A percentile compares a stretch with the other conserved stretches of the same genome.
Evolutionary conservation across 2,888 invertebrate species (phyloP).

Genomic region (Dynastes hyllus): DNA sequence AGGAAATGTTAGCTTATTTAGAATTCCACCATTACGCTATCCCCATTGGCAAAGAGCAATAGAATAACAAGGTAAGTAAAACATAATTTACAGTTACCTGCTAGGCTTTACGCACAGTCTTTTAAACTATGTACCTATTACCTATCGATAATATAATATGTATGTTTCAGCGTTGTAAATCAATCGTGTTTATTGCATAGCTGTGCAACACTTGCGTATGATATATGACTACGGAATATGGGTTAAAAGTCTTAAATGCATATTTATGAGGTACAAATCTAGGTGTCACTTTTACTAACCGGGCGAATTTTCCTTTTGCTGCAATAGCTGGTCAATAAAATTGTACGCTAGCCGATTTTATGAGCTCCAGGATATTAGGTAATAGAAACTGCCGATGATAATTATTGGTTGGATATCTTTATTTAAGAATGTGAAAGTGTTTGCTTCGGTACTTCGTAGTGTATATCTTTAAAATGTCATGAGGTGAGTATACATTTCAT

Average conservation of each 20-base stretch:
- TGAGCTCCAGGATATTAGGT: conserved; percentile 32
- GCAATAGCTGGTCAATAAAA: conserved; percentile 39
- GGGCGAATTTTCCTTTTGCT: conserved; percentile 33
- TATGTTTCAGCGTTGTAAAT: not conserved
- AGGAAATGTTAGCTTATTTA: too few species aligned
- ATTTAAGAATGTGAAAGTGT: conserved; percentile 49
- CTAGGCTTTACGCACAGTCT: not conserved
- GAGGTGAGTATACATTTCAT: too few species aligned
- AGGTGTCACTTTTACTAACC: conserved; percentile 39
- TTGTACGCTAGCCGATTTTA: conserved; percentile 24
- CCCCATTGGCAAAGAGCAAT: too few species aligned
- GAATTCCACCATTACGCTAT: too few species aligned
- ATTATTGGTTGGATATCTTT: conserved; percentile 39
- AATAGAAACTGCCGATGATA: conserved; percentile 31
- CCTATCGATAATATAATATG: not conserved
- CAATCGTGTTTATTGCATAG: conserved; percentile 20
- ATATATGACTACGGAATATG: conserved; percentile 13
- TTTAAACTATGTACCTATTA: conserved; percentile 10
- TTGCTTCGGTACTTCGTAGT: not conserved
- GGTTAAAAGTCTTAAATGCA: conserved; percentile 35
- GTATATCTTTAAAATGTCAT: too few species aligned
- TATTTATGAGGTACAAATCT: conserved; percentile 45
- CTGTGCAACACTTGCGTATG: not conserved
- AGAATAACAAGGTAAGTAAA: not conserved
- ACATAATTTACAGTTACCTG: not conserved